These are phyloP conservation scores for Sapayoa aenigma DNA, from an alignment of 2,113 vertebrate species.

Conservation along the genomic window DNA sequence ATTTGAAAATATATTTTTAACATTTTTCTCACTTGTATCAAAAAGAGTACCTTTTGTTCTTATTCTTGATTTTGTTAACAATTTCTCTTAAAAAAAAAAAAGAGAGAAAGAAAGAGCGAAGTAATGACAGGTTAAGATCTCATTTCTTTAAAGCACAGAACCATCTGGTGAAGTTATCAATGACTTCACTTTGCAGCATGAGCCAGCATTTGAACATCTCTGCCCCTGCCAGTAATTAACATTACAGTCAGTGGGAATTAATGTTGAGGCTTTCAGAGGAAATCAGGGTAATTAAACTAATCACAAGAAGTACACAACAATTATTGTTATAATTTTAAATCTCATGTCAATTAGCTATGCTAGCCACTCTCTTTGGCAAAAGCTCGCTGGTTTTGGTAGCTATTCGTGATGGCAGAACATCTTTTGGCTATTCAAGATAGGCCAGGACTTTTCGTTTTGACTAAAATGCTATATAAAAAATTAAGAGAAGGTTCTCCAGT, in stretches of 20 bases:
- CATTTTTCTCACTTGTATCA: neutral
- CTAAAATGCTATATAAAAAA: neutral
- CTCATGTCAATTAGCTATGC: neutral
- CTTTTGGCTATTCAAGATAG: neutral
- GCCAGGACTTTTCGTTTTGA: neutral
- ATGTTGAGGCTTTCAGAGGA: constrained; percentile 27
- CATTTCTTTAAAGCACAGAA: neutral
- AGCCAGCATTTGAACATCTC: neutral
- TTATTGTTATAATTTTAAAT: constrained; percentile 48
- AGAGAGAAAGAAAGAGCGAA: neutral
- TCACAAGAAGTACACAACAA: constrained; percentile 30
- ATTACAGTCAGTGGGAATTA: constrained; percentile 30
- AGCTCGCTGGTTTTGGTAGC: neutral
- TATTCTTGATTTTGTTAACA: neutral
- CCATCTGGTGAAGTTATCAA: neutral
- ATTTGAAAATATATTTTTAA: neutral
- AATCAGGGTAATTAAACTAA: constrained; percentile 60
- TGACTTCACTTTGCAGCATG: neutral
- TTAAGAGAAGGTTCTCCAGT: neutral
- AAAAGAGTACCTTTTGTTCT: neutral
- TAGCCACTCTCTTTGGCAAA: constrained; percentile 30
- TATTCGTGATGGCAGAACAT: neutral
- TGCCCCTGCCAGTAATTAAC: neutral
- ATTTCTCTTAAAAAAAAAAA: neutral
- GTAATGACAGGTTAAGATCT: neutral